Evolutionary conservation across 2,888 invertebrate genomes (phyloP).

Genomic region (Meiosimyza decipiens): DNA sequence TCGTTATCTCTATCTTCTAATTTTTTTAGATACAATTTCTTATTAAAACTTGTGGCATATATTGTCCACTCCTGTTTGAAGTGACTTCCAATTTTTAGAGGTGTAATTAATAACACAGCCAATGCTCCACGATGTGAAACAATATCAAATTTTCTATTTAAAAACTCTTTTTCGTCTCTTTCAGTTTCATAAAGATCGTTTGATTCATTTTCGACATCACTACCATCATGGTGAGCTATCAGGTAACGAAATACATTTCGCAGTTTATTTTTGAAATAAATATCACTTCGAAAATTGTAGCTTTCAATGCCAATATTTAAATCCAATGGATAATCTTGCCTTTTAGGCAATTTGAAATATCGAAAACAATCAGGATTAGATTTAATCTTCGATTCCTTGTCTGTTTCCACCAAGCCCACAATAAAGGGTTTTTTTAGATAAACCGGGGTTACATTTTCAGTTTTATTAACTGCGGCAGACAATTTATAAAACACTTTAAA

Average conservation of each 20-base stretch:
- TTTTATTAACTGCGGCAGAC: background rate
- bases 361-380: background rate
- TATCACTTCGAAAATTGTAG: background rate
- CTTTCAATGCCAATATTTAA: slow-evolving; percentile 3
- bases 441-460: background rate
- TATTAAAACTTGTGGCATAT: slow-evolving; percentile 13
- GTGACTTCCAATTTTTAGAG: background rate
- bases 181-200: background rate
- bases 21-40: slow-evolving; percentile 12
- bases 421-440: background rate
- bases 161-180: background rate
- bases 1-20: background rate
- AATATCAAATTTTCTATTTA: slow-evolving; percentile 1
- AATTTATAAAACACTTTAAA: slow-evolving; percentile 12
- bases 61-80: background rate
- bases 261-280: background rate
- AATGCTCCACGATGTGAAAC: slow-evolving; percentile 9
- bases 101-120: background rate
- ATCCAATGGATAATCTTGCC: slow-evolving; percentile 16
- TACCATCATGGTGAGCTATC: background rate
- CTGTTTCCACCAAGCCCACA: slow-evolving; percentile 4
- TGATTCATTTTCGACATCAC: background rate
- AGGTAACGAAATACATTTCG: slow-evolving; percentile 11
- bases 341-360: slow-evolving; percentile 14
- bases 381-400: background rate